phyloP scores from a whole-genome alignment of 2,797 vertebrate genomes.

The Orientallactaga sibirica region DNA sequence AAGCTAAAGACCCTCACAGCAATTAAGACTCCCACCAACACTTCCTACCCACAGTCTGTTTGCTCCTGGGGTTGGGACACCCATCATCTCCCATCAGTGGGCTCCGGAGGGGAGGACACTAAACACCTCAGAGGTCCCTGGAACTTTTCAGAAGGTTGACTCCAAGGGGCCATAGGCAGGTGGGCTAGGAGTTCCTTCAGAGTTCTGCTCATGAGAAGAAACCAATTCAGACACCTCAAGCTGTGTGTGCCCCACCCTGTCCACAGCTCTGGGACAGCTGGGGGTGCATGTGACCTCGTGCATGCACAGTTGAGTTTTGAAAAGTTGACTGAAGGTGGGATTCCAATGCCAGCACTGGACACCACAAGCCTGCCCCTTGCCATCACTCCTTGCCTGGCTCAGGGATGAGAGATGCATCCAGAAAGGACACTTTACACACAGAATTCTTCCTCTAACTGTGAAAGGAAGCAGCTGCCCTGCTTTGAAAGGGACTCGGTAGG shows the following conservation, averaged over 20 bases:
- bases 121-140: background rate
- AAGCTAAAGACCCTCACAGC: background rate
- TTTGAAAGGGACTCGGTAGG: background rate
- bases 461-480: background rate
- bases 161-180: background rate
- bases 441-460: background rate
- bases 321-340: background rate
- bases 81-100: background rate
- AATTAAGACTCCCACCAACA: background rate
- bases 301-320: background rate
- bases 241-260: fast-evolving
- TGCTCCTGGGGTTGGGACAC: background rate
- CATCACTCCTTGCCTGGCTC: background rate
- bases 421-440: background rate
- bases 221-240: background rate
- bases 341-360: fast-evolving
- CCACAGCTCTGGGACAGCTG: background rate
- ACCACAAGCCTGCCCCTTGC: background rate
- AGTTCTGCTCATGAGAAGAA: background rate
- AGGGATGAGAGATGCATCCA: background rate
- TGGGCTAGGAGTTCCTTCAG: background rate
- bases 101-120: background rate
- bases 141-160: background rate
- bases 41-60: fast-evolving
- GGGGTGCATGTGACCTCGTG: background rate